Base-by-base conservation (phyloP, 1,140 invertebrate genomes). In the Hermatobates lingyangjiaoensis region DNA sequence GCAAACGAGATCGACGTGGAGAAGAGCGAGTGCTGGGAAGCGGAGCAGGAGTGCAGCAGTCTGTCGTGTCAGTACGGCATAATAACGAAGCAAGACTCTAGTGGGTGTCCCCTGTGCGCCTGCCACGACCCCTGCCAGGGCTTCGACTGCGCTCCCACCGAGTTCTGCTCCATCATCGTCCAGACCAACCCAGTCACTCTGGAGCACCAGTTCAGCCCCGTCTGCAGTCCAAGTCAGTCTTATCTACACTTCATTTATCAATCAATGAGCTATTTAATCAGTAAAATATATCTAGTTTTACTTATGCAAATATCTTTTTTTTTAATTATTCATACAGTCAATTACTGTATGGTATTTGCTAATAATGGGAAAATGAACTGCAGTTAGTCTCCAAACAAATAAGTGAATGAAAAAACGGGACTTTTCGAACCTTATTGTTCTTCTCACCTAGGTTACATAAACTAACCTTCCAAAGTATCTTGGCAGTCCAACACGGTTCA, bases 51-150 rank as follows among this genome's bases (percentile, higher is more conserved):
- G 58, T 85, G 82, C 56, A 60, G 59, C 2, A 60, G 60, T 0
- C 62, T 80, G 3, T 70, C 70, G 1, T 91, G 87, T 69, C 74
- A 78, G 0, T 88, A 83, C 60, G 85, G 85, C 24, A 71, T 80
- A 10, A 79, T 83, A 59, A 73, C 74, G n/a, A 78, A 71, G 51
- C 70, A 79, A 1, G 78, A 78, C 54, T 64, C 73, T 21, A 63
- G 70, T 10, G 71, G 71, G 39, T 91, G 87, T 63, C 73, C 76
- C 45, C 66, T 73, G n/a, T 91, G 87, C 61, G 66, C 74, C 10
- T 92, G 88, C 61, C 67, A 71, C 46, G 71, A 90, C 64, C 87
- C 86, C 0, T 91, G 87, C 60, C 66, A 68, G 15, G 63, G 66
- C 15, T 46, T 61, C 2, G 39, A 51, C 1, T 89, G 87, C 59